Conservation (phyloP, 1,140 invertebrate genomes). For the Bombus superbus region DNA sequence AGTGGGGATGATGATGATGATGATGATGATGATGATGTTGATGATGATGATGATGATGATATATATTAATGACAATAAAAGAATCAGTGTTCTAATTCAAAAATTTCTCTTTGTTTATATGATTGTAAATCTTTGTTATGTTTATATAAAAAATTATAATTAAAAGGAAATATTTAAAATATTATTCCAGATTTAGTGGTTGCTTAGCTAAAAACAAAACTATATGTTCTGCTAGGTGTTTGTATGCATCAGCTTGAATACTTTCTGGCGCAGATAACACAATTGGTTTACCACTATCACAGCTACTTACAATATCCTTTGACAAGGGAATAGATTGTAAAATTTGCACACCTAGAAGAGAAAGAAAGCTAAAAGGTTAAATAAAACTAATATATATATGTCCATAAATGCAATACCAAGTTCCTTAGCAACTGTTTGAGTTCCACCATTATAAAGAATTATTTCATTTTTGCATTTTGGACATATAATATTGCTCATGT, state of each 20-base stretch:
- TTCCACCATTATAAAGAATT: slow-evolving; percentile 85
- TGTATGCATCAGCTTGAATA: slow-evolving; percentile 84
- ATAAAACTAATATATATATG: neutral
- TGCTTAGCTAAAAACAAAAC: slow-evolving; percentile 80
- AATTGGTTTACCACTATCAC: slow-evolving; percentile 90
- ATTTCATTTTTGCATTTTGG: slow-evolving; percentile 87
- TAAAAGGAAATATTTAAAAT: neutral
- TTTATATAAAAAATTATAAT: neutral
- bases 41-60: neutral
- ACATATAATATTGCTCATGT: slow-evolving; percentile 91
- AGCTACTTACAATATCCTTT: slow-evolving; percentile 86
- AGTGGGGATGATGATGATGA: neutral
- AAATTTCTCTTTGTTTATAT: neutral
- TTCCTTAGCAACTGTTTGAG: slow-evolving; percentile 82
- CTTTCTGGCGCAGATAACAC: slow-evolving; percentile 88
- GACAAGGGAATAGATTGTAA: slow-evolving; percentile 91
- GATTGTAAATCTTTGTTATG: neutral
- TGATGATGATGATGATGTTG: neutral
- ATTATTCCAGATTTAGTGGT: slow-evolving; percentile 46
- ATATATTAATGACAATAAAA: neutral
- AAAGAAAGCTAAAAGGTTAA: neutral
- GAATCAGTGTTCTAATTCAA: neutral
- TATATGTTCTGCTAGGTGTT: slow-evolving; percentile 83
- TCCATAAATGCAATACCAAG: slow-evolving; percentile 75
- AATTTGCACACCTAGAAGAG: slow-evolving; percentile 77